phyloP scores from a whole-genome alignment of 2,888 invertebrate genomes.

The Globia sparganii region DNA sequence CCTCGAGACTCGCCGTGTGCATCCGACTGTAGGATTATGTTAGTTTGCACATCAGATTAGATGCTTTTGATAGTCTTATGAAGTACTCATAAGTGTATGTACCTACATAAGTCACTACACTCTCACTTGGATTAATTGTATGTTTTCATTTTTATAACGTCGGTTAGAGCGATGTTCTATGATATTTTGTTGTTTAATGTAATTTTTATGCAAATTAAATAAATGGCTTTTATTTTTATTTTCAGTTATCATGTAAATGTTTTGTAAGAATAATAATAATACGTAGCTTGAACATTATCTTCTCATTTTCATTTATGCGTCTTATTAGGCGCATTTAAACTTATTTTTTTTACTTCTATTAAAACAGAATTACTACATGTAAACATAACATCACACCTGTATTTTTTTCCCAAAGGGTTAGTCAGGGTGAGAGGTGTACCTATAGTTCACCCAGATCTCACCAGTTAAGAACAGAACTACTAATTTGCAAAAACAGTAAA shows the following conservation, averaged over 20 bases:
- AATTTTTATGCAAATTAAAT: not conserved
- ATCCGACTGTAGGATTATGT: slow-evolving; percentile 67
- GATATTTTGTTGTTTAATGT: not conserved
- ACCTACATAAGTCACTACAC: slow-evolving; percentile 1
- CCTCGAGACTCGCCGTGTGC: slow-evolving; percentile 64
- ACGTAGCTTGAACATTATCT: not conserved
- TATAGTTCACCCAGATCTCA: not conserved
- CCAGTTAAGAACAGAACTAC: not conserved
- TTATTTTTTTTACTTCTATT: not conserved
- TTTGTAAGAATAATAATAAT: not conserved
- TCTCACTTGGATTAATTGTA: slow-evolving; percentile 34
- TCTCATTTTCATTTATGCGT: not conserved
- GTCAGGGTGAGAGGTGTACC: not conserved
- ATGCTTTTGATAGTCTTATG: slow-evolving; percentile 21
- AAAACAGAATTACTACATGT: not conserved
- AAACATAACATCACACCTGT: not conserved
- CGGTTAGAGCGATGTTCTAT: no score
- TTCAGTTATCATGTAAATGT: not conserved
- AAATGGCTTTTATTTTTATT: no score
- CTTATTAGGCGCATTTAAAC: not conserved
- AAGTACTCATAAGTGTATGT: not conserved
- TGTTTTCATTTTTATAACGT: slow-evolving; percentile 4
- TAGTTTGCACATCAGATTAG: slow-evolving; percentile 51
- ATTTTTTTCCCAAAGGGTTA: not conserved
- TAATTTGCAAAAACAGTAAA: not conserved